Evolutionary conservation across 1,140 invertebrate genomes (phyloP).

Genomic region (Camponotus pennsylvanicus): DNA sequence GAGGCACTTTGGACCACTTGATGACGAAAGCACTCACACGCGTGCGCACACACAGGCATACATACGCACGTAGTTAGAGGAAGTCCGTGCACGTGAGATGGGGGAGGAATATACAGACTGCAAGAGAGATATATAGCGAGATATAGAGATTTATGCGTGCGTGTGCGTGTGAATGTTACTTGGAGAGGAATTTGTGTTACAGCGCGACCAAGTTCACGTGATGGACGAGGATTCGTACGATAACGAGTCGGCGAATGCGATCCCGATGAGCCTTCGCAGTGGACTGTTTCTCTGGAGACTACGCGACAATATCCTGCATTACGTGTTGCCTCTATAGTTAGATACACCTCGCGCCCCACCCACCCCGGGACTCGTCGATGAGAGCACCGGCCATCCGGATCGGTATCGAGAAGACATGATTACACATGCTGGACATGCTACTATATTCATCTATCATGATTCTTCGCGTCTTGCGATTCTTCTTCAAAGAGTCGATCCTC

Average conservation of each 20-base stretch:
- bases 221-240: slow-evolving; percentile 40
- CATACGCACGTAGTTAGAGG: not conserved
- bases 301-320: slow-evolving; percentile 82
- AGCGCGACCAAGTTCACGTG: slow-evolving; percentile 21
- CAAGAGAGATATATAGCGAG: slow-evolving; percentile 15
- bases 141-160: slow-evolving; percentile 29
- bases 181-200: slow-evolving; percentile 49
- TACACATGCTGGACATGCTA: not conserved
- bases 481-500: not conserved
- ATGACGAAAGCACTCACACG: slow-evolving; percentile 39
- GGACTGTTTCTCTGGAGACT: slow-evolving; percentile 84
- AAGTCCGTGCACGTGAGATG: slow-evolving; percentile 1
- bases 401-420: not conserved
- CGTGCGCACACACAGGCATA: slow-evolving; percentile 3
- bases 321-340: slow-evolving; percentile 85
- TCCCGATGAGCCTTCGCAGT: slow-evolving; percentile 82
- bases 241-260: slow-evolving; percentile 74
- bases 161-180: slow-evolving; percentile 42
- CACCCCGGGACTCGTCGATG: slow-evolving; percentile 60
- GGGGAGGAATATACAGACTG: slow-evolving; percentile 1
- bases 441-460: not conserved
- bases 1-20: slow-evolving; percentile 51
- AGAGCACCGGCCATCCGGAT: slow-evolving; percentile 37
- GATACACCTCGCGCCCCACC: slow-evolving; percentile 79
- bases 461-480: not conserved